phyloP scores from a whole-genome alignment of 2,113 vertebrate genomes.

The Trinectes maculatus region DNA sequence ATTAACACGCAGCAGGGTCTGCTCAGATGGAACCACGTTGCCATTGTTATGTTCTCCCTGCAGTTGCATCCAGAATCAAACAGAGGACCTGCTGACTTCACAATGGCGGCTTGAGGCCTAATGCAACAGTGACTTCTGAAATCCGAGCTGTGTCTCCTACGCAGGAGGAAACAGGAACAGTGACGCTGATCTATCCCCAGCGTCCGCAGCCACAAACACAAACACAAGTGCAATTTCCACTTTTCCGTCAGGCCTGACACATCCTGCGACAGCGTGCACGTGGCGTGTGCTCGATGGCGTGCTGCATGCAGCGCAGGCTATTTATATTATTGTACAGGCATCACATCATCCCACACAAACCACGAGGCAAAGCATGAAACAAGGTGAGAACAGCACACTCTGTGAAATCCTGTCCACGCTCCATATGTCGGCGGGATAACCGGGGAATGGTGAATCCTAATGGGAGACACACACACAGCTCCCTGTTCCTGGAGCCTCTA shows the following conservation, averaged over 20 bases:
- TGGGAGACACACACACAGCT: slow-evolving; percentile 3
- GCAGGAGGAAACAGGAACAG: slow-evolving; percentile 10
- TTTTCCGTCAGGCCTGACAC: slow-evolving; percentile 30
- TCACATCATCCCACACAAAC: slow-evolving; percentile 45
- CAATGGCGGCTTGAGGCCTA: slow-evolving; percentile 39
- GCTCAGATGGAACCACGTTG: slow-evolving; percentile 64
- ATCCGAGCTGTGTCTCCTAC: slow-evolving; percentile 25
- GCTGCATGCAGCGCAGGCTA: slow-evolving; percentile 9
- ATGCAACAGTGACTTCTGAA: slow-evolving; percentile 34
- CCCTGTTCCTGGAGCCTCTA: slow-evolving; percentile 35
- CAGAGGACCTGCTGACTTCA: slow-evolving; percentile 57
- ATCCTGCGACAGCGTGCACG: slow-evolving; percentile 37
- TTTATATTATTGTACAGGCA: slow-evolving; percentile 42
- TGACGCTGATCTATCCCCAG: slow-evolving; percentile 10
- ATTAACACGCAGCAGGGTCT: slow-evolving; percentile 63
- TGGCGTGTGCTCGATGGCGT: slow-evolving; percentile 40
- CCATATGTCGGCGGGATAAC: slow-evolving; percentile 12
- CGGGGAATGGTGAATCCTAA: slow-evolving; percentile 11
- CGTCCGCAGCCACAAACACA: too few relatives aligned
- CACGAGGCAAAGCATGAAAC: slow-evolving; percentile 35
- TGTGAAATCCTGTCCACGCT: not conserved
- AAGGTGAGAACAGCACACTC: slow-evolving; percentile 22
- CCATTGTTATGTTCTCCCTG: slow-evolving; percentile 57
- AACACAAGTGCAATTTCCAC: slow-evolving; percentile 24
- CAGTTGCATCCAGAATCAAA: slow-evolving; percentile 59